These are phyloP conservation scores for Fulica atra DNA, from an alignment of 2,113 vertebrate species.

Conservation along the genomic window DNA sequence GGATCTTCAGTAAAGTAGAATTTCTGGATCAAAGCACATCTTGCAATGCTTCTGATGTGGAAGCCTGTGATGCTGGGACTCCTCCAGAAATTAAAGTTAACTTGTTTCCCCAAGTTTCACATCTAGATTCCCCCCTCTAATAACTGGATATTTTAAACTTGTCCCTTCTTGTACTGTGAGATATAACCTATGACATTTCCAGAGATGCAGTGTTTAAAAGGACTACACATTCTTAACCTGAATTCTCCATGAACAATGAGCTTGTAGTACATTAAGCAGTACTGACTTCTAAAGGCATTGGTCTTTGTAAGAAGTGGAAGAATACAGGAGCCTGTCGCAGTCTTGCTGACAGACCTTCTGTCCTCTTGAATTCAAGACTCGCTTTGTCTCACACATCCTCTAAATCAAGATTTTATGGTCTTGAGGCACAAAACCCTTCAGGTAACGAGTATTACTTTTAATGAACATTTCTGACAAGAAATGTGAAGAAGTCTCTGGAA, in stretches of 20 bases:
- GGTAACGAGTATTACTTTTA: neutral
- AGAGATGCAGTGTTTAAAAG: neutral
- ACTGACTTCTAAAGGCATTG: neutral
- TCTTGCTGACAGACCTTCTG: neutral
- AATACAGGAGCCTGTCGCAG: neutral
- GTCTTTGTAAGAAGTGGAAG: neutral
- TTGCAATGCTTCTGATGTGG: neutral
- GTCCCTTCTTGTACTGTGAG: neutral
- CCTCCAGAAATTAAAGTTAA: neutral
- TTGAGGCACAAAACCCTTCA: neutral
- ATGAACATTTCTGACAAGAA: neutral
- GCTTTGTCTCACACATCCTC: neutral
- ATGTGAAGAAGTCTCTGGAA: neutral
- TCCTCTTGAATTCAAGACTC: neutral
- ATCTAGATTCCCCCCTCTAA: neutral
- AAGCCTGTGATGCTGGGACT: neutral
- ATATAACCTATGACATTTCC: neutral
- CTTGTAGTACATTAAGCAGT: neutral
- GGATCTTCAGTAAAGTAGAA: neutral
- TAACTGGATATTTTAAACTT: neutral
- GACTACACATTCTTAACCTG: accelerated
- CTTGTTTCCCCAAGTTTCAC: neutral
- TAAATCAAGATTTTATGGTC: neutral
- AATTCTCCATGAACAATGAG: neutral
- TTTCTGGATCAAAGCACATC: neutral